Base-by-base conservation (phyloP, 1,140 invertebrate species). In the Danaus plexippus region DNA sequence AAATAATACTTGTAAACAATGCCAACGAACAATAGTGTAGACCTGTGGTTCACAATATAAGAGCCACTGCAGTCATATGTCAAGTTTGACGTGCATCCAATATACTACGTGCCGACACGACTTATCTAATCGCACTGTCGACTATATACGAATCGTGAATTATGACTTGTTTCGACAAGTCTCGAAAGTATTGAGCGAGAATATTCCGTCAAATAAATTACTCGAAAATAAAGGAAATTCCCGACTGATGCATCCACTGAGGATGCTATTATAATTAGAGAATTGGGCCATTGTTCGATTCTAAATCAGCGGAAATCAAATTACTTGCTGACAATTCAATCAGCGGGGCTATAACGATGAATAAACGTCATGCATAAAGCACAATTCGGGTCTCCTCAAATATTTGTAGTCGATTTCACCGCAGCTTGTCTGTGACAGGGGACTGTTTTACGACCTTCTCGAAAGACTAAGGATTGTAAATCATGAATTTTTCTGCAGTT, bases 11-110 rank as follows among this genome's bases (percentile, higher is more conserved):
- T 32, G 22, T 32, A 32, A 32, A 32, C 22, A 32, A 32, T 32
- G 22, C 22, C 22, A 6, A 32, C 22, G 22, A 32, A 32, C 22
- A 32, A 32, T 32, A 6, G 22, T 32, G 5, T 32, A 32, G 22
- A 32, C 22, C 22, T 32, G 22, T 32, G 22, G 22, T 32, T 12
- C 11, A 18, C 11, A 52, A 54, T 44, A 51, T 11, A 52, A 57
- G 12, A 32, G 57, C 53, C 47, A 48, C 58, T 59, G 63, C 63
- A 70, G 60, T 68, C 66, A 78, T 82, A 75, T 60, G 73, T 80
- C 77, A 80, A 73, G 62, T 73, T 78, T 78, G 75, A 82, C 77
- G 67, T 78, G 75, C 75, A 82, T 75, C 79, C 79, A 82, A 82
- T 80, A 80, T 73, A 74, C 53, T 77, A 82, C 79, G 77, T 80